Evolutionary conservation across 1,140 invertebrate genomes (phyloP), one percentile per base, ranked within the genome.

Genomic region (Odontomachus brunneus): DNA sequence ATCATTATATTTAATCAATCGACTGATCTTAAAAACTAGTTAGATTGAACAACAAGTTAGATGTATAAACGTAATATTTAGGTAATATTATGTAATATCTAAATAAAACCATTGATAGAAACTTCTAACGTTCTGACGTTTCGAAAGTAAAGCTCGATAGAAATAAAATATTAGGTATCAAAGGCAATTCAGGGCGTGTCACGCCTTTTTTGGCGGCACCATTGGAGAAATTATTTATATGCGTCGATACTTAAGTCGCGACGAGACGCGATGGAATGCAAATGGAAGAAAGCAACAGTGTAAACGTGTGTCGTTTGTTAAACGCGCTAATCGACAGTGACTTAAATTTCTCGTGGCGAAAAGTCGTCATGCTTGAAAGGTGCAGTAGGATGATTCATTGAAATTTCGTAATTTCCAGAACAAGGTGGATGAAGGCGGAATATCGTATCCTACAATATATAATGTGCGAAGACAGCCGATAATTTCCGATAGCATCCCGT

Each of bases 401-500:
- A 72, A 59, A 74, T 24, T 1, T 2, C 17, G 11, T 24, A 24
- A 62, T 57, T 89, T 90, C 48, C 17, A 92, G 93, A 69, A 88
- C 4, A 86, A 89, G 7, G 7, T 85, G 12, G 85, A 92, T 19
- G 62, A 82, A 12, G 83, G 73, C 73, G 91, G 89, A 24, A 85
- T 93, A 4, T 53, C 19, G 5, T 93, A 93, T 84, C 92, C 91
- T 29, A 69, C 49, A 51, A 59, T 90, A 9, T 66, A 83, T 15
- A 88, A 88, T 38, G 82, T 92, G 19, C 86, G 94, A 76, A 91
- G 89, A 63, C 94, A 95, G 73, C 89, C 89, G 11, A 80, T 67
- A 11, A 88, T 94, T 62, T 84, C 93, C 0, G 60, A 83, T 3
- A 29, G 80, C 3, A 65, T 92, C 24, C 85, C 91, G 24, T 95